Percentiles rank a stretch among this genome's conserved stretches.
Evolutionary conservation across 2,113 vertebrate genomes (phyloP).

Genomic region (Gadus chalcogrammus): DNA sequence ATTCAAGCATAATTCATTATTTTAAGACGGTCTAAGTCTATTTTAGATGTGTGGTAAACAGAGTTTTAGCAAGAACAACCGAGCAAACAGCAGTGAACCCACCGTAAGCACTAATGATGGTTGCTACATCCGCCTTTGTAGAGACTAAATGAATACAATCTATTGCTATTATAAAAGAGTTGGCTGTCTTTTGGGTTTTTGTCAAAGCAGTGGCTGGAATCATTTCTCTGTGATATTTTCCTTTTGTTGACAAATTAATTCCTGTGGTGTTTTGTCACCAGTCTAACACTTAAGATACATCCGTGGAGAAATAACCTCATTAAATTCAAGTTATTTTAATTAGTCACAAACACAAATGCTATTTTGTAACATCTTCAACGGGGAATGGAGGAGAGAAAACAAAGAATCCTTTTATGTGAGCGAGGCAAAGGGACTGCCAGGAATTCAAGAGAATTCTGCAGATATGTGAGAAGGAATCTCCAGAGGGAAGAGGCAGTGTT

Average conservation of each 20-base stretch:
- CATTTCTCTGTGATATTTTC: conserved; percentile 47
- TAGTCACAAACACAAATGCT: conserved; percentile 62
- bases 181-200: conserved; percentile 40
- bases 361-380: conserved; percentile 54
- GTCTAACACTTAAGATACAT: conserved; percentile 49
- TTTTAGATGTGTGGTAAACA: too few relatives aligned
- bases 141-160: conserved; percentile 15
- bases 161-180: conserved; percentile 36
- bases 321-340: conserved; percentile 66
- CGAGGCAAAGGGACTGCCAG: conserved; percentile 32
- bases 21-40: too few relatives aligned
- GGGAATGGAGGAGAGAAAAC: conserved; percentile 1
- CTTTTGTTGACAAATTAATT: conserved; percentile 37
- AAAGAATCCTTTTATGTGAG: conserved; percentile 48
- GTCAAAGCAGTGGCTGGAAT: conserved; percentile 36
- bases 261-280: conserved; percentile 56
- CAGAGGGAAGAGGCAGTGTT: too few relatives aligned
- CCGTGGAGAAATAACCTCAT: conserved; percentile 60
- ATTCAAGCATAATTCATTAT: too few relatives aligned
- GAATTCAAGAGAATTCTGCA: too few relatives aligned
- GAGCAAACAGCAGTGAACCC: too few relatives aligned
- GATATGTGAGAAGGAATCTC: too few relatives aligned
- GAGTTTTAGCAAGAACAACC: too few relatives aligned
- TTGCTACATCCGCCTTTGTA: too few relatives aligned
- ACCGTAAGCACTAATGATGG: too few relatives aligned